phyloP scores from a whole-genome alignment of 2,797 vertebrate species.

The Crenuchus spilurus region DNA sequence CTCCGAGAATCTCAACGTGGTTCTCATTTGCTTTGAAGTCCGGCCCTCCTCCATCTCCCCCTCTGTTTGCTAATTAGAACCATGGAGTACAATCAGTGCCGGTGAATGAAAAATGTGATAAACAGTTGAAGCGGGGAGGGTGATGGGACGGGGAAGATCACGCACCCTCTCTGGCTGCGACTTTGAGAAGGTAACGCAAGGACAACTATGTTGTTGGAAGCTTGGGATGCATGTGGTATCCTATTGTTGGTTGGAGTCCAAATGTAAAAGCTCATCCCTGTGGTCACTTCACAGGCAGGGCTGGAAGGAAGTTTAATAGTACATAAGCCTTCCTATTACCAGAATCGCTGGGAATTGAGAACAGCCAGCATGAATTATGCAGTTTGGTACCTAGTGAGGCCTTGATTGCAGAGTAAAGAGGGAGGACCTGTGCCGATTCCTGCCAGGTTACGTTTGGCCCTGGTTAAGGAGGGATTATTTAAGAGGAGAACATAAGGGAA shows the following conservation, averaged over 20 bases:
- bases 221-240: background rate
- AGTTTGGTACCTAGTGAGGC: conserved; percentile 34
- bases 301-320: background rate
- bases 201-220: background rate
- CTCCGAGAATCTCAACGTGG: conserved; percentile 27
- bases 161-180: conserved; percentile 2
- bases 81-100: conserved; percentile 43
- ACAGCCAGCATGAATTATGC: too few species aligned
- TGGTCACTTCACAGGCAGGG: background rate
- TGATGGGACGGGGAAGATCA: conserved; percentile 2
- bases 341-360: too few species aligned
- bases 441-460: conserved; percentile 39
- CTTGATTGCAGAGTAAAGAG: conserved; percentile 20
- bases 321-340: background rate
- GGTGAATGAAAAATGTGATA: conserved; percentile 40
- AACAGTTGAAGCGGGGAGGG: conserved; percentile 16
- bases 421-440: conserved; percentile 30
- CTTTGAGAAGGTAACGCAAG: background rate
- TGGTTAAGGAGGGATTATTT: conserved; percentile 4
- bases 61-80: conserved; percentile 34
- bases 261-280: conserved; percentile 10
- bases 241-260: background rate
- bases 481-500: conserved; percentile 31
- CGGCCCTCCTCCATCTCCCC: background rate
- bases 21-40: conserved; percentile 44